Evolutionary conservation across 2,113 vertebrate genomes (phyloP), one percentile per base, ranked within the genome.

Genomic region (Petromus typicus): DNA sequence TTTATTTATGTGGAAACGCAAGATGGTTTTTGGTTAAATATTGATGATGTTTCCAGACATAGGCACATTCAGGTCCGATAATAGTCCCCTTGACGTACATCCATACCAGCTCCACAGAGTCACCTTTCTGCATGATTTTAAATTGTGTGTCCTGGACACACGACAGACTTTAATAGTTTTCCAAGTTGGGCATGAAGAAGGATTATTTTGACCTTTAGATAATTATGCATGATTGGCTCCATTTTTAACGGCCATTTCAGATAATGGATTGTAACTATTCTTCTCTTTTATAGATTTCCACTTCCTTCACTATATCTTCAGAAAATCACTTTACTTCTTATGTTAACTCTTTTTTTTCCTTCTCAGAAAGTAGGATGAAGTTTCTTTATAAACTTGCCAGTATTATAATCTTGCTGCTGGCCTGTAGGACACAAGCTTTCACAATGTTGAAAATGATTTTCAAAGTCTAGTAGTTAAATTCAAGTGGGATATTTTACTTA

Each of bases 191-290:
- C 20, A 73, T 78, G 7, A n/a, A 75, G 34, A 27, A 16, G 32
- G 51, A 66, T 10, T 80, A 93, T 91, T 91, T 95, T 92, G 34
- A 88, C 17, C 76, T 91, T 93, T 84, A 23, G 27, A 22, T 57
- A 66, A 94, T 94, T 71, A 59, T 66, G 40, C 43, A 48, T 69
- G 45, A 66, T 85, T 23, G 85, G 8, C 11, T 86, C 25, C 7
- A 79, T 88, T 91, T 51, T 78, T 75, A 88, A 20, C 3, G 88
- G 1, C 22, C 51, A 93, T 96, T 95, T 83, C 2, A 84, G n/a
- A 73, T 32, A 56, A 69, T 76, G 6, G 3, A 67, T 48, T 81
- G 0, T 45, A 91, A 76, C 6, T 71, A 67, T 45, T 86, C 86
- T 93, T 59, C 43, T 82, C n/a, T 87, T 71, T 57, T 8, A 54